Percentiles rank a stretch among this genome's conserved stretches.
Evolutionary conservation across 2,888 invertebrate genomes (phyloP).

Genomic region (Nemurella pictetii): DNA sequence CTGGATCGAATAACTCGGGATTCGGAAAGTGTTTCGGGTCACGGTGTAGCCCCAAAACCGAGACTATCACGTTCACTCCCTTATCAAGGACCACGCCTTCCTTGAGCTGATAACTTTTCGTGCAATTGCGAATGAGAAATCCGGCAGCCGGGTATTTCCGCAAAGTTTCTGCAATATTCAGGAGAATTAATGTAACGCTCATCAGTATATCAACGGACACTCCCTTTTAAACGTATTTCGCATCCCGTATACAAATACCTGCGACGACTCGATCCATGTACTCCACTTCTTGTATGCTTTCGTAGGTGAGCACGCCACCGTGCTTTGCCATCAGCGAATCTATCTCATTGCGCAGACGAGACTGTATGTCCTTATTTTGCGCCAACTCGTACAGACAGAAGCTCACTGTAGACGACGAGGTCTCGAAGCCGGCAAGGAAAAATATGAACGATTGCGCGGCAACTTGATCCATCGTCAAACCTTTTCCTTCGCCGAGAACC

Average conservation of each 20-base stretch:
- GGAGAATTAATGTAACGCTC: too few relatives aligned
- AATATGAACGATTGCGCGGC: conserved; percentile 41
- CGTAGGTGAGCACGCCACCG: conserved; percentile 56
- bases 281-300: conserved; percentile 59
- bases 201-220: too few relatives aligned
- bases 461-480: conserved; percentile 29
- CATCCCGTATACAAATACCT: conserved; percentile 49
- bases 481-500: not conserved
- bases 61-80: conserved; percentile 43
- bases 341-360: conserved; percentile 56
- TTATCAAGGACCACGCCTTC: conserved; percentile 46
- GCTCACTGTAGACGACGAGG: conserved; percentile 63
- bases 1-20: conserved; percentile 47
- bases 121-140: conserved; percentile 41
- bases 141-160: conserved; percentile 25
- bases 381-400: conserved; percentile 60
- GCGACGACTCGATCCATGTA: conserved; percentile 61
- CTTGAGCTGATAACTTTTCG: conserved; percentile 52
- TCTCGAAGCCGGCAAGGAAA: conserved; percentile 62
- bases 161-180: conserved; percentile 42
- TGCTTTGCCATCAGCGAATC: conserved; percentile 50
- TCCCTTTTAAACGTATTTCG: too few relatives aligned
- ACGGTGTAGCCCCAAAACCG: conserved; percentile 44
- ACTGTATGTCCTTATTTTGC: conserved; percentile 56
- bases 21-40: conserved; percentile 45